Conservation (phyloP, 2,113 vertebrate genomes). For the Thamnaconus septentrionalis region DNA sequence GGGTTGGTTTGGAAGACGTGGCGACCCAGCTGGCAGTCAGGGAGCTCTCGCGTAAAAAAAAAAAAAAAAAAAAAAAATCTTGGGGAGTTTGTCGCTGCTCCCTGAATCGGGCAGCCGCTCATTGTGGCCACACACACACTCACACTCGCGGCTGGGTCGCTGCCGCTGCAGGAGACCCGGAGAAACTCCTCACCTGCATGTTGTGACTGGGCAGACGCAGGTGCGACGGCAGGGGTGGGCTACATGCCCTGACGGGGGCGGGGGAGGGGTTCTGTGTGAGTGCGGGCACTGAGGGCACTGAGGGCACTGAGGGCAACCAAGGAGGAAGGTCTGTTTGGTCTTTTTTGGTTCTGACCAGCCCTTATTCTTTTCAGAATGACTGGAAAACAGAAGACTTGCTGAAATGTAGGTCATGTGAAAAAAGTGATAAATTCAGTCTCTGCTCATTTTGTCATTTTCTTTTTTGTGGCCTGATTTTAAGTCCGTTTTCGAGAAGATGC, state of each 20-base stretch:
- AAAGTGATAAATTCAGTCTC: no score
- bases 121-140: conserved; percentile 64
- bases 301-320: background rate
- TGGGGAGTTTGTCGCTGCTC: conserved; percentile 38
- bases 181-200: conserved; percentile 40
- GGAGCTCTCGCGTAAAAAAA: background rate
- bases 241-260: conserved; percentile 37
- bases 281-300: background rate
- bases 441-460: no score
- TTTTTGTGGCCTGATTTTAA: no score
- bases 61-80: conserved; percentile 10
- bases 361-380: no score
- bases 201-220: conserved; percentile 51
- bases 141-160: conserved; percentile 14
- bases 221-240: conserved; percentile 50
- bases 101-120: conserved; percentile 9
- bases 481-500: no score
- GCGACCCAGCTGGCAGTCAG: conserved; percentile 35
- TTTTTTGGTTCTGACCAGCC: no score
- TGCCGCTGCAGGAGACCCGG: conserved; percentile 30
- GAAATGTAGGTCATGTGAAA: no score
- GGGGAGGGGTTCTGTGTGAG: conserved; percentile 24
- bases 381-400: no score
- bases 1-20: conserved; percentile 9
- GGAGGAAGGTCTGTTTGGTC: background rate